Evolutionary conservation across 2,888 invertebrate genomes (phyloP), one percentile per base, ranked within the genome.

Genomic region (Cantharis nigra): DNA sequence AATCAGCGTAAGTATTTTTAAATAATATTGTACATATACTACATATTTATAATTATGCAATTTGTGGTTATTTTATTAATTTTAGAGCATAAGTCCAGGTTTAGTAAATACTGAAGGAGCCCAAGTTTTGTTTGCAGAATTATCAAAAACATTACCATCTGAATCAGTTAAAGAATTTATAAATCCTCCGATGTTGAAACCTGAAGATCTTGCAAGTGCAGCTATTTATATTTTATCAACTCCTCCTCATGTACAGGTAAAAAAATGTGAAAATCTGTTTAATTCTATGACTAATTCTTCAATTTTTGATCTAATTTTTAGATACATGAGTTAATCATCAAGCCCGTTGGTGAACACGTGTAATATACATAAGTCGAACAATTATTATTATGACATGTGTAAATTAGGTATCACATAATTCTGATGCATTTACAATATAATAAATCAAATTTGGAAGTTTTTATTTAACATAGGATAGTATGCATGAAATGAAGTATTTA

Each of bases 1-100:
- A 74, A 23, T 74, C 4, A 16, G 69, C 14, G 74, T 74, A 16
- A 74, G 69, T 9, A 64, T 7, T n/a, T 49, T 49, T n/a, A n/a
- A 49, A 49, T 13, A 33, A 33, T 49, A n/a, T 7, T 49, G n/a
- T 49, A 5, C 11, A n/a, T 13, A 11, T 16, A 16, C 16, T 16
- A 16, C n/a, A n/a, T n/a, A n/a, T n/a, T n/a, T n/a, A n/a, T n/a
- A 18, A 18, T n/a, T n/a, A n/a, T 26, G 5, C 7, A 9, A 5
- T n/a, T n/a, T n/a, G n/a, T n/a, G 49, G 2, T n/a, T 49, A n/a
- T 49, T 49, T 49, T 2, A 49, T n/a, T 49, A 7, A 13, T 49
- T 49, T n/a, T 49, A n/a, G 49, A 49, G 49, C n/a, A n/a, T 49
- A 9, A 49, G 49, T n/a, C 49, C 49, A 49, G 49, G 49, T 49